A percentile compares a stretch with the other conserved stretches of the same genome.
Evolutionary conservation across 2,113 vertebrate species (phyloP).

Genomic region (Osmerus eperlanus): DNA sequence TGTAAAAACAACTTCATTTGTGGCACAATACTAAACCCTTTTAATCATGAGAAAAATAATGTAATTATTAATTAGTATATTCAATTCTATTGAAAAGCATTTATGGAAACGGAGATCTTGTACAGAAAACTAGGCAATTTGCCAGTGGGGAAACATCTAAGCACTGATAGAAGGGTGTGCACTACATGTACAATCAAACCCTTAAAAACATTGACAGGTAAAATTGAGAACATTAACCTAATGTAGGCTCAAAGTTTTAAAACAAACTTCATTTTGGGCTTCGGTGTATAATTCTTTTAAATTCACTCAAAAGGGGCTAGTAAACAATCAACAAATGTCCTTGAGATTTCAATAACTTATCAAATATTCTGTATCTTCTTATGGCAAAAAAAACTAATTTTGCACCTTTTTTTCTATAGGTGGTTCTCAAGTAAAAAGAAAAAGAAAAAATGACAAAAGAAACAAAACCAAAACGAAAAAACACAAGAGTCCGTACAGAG

Average conservation of each 20-base stretch:
- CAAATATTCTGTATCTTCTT: conserved; percentile 62
- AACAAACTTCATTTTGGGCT: conserved; percentile 73
- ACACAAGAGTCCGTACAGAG: conserved; percentile 61
- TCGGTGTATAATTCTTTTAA: conserved; percentile 47
- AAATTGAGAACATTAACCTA: conserved; percentile 63
- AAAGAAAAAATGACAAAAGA: conserved; percentile 63
- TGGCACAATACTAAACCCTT: conserved; percentile 57
- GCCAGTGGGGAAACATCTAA: conserved; percentile 42
- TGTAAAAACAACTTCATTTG: conserved; percentile 58
- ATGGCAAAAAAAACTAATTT: conserved; percentile 53
- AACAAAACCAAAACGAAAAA: conserved; percentile 54
- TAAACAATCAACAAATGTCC: conserved; percentile 68
- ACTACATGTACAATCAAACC: conserved; percentile 50
- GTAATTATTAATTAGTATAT: conserved; percentile 27
- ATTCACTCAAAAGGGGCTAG: conserved; percentile 42
- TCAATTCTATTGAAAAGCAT: conserved; percentile 37
- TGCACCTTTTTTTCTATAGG: conserved; percentile 57
- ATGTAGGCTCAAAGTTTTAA: conserved; percentile 77
- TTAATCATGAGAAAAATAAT: conserved; percentile 29
- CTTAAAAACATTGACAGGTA: conserved; percentile 32
- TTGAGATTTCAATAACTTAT: conserved; percentile 61
- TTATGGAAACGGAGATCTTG: conserved; percentile 57
- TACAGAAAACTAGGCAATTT: conserved; percentile 41
- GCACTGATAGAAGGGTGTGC: conserved; percentile 48
- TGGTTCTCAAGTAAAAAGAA: conserved; percentile 52